Base-by-base conservation (phyloP, 2,888 invertebrate genomes). In the Conistra vaccinii region DNA sequence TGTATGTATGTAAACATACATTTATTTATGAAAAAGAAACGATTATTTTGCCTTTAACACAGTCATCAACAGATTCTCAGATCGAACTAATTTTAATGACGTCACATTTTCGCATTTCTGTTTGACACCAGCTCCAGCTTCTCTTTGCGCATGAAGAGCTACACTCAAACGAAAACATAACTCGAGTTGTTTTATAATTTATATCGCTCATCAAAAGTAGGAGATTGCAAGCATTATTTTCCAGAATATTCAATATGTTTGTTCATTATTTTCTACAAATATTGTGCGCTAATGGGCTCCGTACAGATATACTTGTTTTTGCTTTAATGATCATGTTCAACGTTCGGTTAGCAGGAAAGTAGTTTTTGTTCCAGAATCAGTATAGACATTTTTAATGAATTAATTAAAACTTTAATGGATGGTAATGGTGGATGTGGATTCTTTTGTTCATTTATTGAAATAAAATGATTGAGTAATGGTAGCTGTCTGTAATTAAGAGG, bases 211-310 rank as follows among this genome's bases (percentile, higher is more conserved):
- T 72, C 42, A 72, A 60, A 69, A 66, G 58, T 55, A 55, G 48
- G n/a, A 53, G 35, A n/a, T 55, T 57, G 61, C 61, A 51, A 66
- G 62, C 35, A 62, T 69, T 57, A 69, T 57, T 74, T 81, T 60
- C 20, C 53, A 58, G 62, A 48, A 62, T 66, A 57, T 80, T 84
- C 76, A 20, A 81, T 72, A 62, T 69, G 60, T 81, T 69, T 39
- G 69, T 69, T 82, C 76, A 81, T 82, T 82, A 82, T 76, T 81
- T 84, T 69, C 42, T 65, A 57, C 12, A 76, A 65, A 74, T 65
- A 80, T 60, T 71, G 53, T 57, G 61, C 63, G 57, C 67, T 82
- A 82, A 84, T 82, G 85, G 81, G 76, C 45, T 68, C 14, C 32
- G 23, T 53, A 20, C 23, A 35, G 29, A 69, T 57, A 39, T 63